These are phyloP conservation scores for Mythimna albipuncta DNA, from an alignment of 2,888 invertebrate species.

Conservation along the genomic window DNA sequence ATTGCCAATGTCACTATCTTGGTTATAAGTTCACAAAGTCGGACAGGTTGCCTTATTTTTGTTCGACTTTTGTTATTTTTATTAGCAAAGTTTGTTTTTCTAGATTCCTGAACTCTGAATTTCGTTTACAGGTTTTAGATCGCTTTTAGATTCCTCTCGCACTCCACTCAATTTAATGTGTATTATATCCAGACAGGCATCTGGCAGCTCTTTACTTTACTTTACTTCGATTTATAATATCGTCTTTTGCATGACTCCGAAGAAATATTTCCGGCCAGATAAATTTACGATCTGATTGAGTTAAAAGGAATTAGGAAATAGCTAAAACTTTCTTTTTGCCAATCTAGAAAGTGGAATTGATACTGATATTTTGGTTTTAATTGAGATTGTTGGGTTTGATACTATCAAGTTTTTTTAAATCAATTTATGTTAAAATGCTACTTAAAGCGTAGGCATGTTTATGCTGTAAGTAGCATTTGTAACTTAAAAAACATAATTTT, in stretches of 20 bases:
- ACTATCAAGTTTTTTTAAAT: not conserved
- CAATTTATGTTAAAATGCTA: too few species aligned
- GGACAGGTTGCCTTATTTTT: not conserved
- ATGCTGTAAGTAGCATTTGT: not conserved
- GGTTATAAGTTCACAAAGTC: not conserved
- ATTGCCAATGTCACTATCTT: not conserved
- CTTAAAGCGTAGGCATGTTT: too few species aligned
- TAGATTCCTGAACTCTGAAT: not conserved
- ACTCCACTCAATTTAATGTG: not conserved
- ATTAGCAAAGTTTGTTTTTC: conserved; percentile 1
- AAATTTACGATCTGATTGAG: conserved; percentile 14
- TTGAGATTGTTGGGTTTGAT: not conserved
- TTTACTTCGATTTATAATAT: not conserved
- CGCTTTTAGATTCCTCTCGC: not conserved
- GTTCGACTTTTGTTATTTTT: not conserved
- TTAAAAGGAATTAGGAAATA: conserved; percentile 5
- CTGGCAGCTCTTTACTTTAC: not conserved
- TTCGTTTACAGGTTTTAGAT: not conserved
- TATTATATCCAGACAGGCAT: not conserved
- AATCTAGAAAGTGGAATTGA: conserved; percentile 22
- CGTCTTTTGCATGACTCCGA: not conserved
- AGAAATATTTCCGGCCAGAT: conserved; percentile 12
- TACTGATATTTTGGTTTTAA: not conserved
- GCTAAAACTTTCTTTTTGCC: conserved; percentile 26
- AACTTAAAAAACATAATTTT: not conserved